Evolutionary conservation across 2,888 invertebrate species (phyloP).

Genomic region (Microctonus aethiopoides): DNA sequence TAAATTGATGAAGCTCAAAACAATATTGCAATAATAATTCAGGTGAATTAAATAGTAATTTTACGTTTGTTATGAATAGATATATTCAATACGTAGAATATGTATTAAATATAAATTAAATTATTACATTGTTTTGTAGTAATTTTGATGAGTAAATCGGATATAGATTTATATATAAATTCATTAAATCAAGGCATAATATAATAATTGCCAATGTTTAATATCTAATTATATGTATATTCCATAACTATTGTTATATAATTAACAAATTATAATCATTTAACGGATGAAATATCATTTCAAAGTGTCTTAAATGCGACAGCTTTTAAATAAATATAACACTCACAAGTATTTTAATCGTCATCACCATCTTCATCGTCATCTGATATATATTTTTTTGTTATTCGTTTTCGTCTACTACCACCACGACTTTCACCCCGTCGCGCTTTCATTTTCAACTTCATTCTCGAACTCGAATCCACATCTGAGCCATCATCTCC

Average conservation of each 20-base stretch:
- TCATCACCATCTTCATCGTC: slow-evolving; percentile 76
- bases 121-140: background rate
- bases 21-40: background rate
- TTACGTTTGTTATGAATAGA: background rate
- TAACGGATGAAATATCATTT: background rate
- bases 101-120: background rate
- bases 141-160: background rate
- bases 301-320: too few species aligned
- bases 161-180: background rate
- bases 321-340: slow-evolving; percentile 25
- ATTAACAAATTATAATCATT: background rate
- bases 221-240: background rate
- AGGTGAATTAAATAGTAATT: background rate
- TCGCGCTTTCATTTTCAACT: slow-evolving; percentile 75
- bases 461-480: slow-evolving; percentile 79
- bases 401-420: slow-evolving; percentile 71
- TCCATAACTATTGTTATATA: background rate
- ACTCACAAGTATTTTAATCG: slow-evolving; percentile 66
- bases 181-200: background rate
- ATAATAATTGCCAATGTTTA: background rate
- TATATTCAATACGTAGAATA: background rate
- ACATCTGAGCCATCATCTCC: slow-evolving; percentile 74
- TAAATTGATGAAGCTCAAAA: background rate
- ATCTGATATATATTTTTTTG: slow-evolving; percentile 73
- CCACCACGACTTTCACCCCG: slow-evolving; percentile 68